Base-by-base conservation (phyloP, 2,797 vertebrate species). In the Coendou prehensilis region DNA sequence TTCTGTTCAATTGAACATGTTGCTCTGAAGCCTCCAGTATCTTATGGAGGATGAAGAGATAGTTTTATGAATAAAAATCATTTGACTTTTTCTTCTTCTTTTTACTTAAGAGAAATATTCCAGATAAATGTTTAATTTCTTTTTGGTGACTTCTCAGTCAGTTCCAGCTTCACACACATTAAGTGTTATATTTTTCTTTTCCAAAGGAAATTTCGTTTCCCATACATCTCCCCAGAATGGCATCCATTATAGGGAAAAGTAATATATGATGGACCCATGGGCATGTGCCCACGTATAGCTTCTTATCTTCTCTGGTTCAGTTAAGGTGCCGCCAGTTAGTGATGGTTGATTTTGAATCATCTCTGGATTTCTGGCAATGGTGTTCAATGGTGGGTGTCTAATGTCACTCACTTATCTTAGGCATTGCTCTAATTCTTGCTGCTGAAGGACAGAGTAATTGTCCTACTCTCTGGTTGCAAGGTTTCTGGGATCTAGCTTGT, bases 61-160 rank as follows among this genome's bases (percentile, higher is more conserved):
- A 30, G 37, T 61, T 86, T 86, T 76, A 50, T 5, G 69, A 52
- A 69, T 61, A 67, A 89, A 94, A 91, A 57, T 87, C 47, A 87
- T 45, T 86, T 41, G 0, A 73, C 37, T 45, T 75, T 73, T n/a
- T 71, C 22, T 63, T n/a, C 23, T 56, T 80, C 28, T 71, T 82
- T 57, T 57, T 47, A 59, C 20, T 92, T 87, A 63, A 84, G 41
- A 78, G 2, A 45, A 6, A 5, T 59, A 5, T 56, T 92, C 41
- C 9, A 61, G 52, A 20, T 56, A 82, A 78, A 71, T 76, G 75
- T 45, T 95, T 92, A 50, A n/a, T 56, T 93, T 94, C 26, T 52
- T 69, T 75, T 76, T 61, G 67, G 1, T 50, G 28, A 84, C 45
- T 69, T 87, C 52, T 94, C 23, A 57, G 17, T 80, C 28, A 47